Evolutionary conservation across 2,797 vertebrate species (phyloP), one percentile per base, ranked within the genome.

Genomic region (Coracias cyanogaster): DNA sequence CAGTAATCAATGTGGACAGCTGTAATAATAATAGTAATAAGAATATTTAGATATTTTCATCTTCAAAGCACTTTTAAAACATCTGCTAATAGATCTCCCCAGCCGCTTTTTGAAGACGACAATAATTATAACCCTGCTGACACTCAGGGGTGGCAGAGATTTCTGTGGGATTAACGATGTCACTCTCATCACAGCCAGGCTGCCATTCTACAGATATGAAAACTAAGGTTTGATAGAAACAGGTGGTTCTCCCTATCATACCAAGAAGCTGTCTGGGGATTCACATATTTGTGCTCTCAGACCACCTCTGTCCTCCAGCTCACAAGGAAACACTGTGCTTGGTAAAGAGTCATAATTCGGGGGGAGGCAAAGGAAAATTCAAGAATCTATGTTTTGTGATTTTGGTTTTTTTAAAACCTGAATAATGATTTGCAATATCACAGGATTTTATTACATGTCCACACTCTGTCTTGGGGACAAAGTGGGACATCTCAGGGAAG

Each of bases 161-260:
- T 73, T 71, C 72, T 15, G 29, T 12, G 22, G 49, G 37, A 80
- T 72, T 25, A n/a, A 49, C 0, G 1, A 74, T 21, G 48, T 10
- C 6, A 2, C 78, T 89, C 71, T 39, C 15, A 21, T 24, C 74
- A 18, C 45, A 73, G 19, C 51, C 84, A 70, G 41, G n/a, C 33
- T 24, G 60, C 58, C 67, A 49, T 80, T 73, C 45, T 3, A 52
- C 45, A 80, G 57, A 18, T 3, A 52, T 3, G 24, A 26, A 89
- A 79, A 62, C 29, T 31, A 65, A 89, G 21, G 6, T 6, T 39
- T 1, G 1, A 33, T 28, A 21, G 15, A 19, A 70, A 17, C 0
- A 0, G 0, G 2, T 37, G 8, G 20, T 4, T 60, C 57, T 77
- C 8, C 18, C 60, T 12, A 2, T 16, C 2, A 0, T 0, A 7